Percentiles rank a stretch among this genome's conserved stretches.
Evolutionary conservation across 1,140 invertebrate genomes (phyloP).

Genomic region (Ridgeia piscesae): DNA sequence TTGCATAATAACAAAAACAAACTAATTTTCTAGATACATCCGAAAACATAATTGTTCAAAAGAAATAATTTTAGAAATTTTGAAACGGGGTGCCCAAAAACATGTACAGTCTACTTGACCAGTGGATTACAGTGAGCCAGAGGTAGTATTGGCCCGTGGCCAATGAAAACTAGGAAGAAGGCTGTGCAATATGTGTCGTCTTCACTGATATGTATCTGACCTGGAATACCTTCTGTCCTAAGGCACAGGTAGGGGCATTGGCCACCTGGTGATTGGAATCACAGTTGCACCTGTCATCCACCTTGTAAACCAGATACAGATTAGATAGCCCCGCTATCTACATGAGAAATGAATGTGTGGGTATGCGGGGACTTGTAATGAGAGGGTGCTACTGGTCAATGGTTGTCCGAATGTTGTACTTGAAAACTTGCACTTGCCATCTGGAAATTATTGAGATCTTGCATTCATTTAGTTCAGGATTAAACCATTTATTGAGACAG

Average conservation of each 20-base stretch:
- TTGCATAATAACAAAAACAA: no score
- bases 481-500: background rate
- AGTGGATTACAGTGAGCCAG: no score
- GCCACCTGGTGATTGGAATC: background rate
- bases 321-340: background rate
- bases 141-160: background rate
- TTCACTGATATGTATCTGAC: background rate
- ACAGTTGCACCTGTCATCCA: background rate
- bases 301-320: background rate
- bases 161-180: background rate
- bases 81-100: no score
- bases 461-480: background rate
- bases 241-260: background rate
- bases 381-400: background rate
- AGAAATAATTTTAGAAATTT: no score
- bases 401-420: background rate
- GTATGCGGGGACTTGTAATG: background rate
- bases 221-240: background rate
- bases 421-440: background rate
- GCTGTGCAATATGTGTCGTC: background rate
- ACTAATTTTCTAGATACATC: no score
- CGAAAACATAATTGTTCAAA: no score
- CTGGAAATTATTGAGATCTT: background rate
- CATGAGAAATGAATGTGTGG: background rate
- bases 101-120: no score